phyloP scores from a whole-genome alignment of 1,140 invertebrate genomes.

The Conus ventricosus region DNA sequence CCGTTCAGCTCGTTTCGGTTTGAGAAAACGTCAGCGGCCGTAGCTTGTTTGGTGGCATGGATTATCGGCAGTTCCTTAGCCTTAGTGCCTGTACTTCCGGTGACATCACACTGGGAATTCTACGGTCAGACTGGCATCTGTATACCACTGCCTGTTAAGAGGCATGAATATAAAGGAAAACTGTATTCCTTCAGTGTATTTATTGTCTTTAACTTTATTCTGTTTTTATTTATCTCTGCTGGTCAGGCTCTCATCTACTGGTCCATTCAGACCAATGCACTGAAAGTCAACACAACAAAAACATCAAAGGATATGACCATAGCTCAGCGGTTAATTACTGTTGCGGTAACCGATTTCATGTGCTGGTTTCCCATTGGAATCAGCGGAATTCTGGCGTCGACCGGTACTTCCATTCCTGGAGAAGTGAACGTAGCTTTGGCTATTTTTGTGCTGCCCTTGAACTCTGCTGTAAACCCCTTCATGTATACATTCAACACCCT shows the following conservation, averaged over 20 bases:
- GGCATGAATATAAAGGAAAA: conserved; percentile 34
- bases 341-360: conserved; percentile 41
- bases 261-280: conserved; percentile 31
- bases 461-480: conserved; percentile 55
- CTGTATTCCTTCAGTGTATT: conserved; percentile 49
- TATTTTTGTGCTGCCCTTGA: conserved; percentile 52
- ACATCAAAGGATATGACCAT: conserved; percentile 29
- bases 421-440: conserved; percentile 51
- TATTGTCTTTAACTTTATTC: conserved; percentile 48
- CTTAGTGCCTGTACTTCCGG: conserved; percentile 35
- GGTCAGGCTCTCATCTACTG: conserved; percentile 41
- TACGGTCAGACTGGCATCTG: conserved; percentile 51
- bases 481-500: conserved; percentile 48
- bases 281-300: not conserved
- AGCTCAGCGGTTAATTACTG: conserved; percentile 40
- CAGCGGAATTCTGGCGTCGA: conserved; percentile 38
- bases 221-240: conserved; percentile 44
- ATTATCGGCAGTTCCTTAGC: conserved; percentile 35
- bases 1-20: conserved; percentile 20
- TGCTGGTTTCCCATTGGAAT: conserved; percentile 38
- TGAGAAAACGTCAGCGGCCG: not conserved
- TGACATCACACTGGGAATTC: conserved; percentile 40
- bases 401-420: conserved; percentile 40
- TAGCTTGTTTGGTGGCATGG: conserved; percentile 30
- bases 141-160: conserved; percentile 49